phyloP scores from a whole-genome alignment of 30 jellyfish, hydroid and myxozoan species.

The Aurelia aurita region DNA sequence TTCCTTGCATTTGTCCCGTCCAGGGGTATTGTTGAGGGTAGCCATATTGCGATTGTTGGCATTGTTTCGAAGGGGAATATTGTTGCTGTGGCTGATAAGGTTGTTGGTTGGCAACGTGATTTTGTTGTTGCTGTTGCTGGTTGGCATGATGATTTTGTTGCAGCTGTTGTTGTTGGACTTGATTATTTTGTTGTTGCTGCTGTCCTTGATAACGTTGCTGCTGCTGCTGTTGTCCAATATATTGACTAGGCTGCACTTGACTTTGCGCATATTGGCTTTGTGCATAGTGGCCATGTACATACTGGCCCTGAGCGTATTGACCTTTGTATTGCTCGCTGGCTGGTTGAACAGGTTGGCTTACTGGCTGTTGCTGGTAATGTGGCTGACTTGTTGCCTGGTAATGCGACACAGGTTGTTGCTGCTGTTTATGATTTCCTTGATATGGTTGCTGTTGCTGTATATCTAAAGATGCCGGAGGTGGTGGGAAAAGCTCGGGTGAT shows the following conservation, averaged over 20 bases:
- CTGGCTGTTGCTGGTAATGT: conserved; percentile 31
- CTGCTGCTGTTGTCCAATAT: conserved; percentile 10
- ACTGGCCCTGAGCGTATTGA: conserved; percentile 6
- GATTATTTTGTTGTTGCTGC: conserved; percentile 18
- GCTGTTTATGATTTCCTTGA: conserved; percentile 4
- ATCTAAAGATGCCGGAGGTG: conserved; percentile 55
- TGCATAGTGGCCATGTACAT: neutral
- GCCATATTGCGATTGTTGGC: neutral
- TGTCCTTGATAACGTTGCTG: conserved; percentile 39
- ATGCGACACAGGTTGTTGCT: neutral
- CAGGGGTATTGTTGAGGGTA: conserved; percentile 1
- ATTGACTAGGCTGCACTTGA: neutral
- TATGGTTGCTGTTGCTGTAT: neutral
- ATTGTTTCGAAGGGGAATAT: neutral
- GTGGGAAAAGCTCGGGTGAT: conserved; percentile 55
- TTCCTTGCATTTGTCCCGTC: neutral
- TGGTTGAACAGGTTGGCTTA: neutral
- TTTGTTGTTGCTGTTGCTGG: conserved; percentile 33
- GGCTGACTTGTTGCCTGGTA: neutral
- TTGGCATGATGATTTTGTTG: neutral
- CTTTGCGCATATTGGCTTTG: conserved; percentile 1
- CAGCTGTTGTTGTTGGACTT: conserved; percentile 6
- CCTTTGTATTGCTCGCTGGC: neutral
- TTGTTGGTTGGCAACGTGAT: conserved; percentile 6
- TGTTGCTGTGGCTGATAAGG: conserved; percentile 7